Evolutionary conservation across 2,888 invertebrate species (phyloP), one percentile per base, ranked within the genome.

Genomic region (Linnaemya vulpina): DNA sequence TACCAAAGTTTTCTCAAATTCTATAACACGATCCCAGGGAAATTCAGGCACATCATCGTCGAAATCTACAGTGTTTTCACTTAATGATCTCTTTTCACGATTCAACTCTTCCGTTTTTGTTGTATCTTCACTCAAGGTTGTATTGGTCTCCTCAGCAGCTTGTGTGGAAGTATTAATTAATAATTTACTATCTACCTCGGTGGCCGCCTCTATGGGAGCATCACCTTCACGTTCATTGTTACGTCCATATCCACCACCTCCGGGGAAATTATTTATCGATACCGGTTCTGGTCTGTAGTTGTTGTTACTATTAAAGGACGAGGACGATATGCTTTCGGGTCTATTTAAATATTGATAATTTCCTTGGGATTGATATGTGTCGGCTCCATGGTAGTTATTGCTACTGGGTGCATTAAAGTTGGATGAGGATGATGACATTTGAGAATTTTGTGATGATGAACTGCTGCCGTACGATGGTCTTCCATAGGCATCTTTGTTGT

Each of bases 1-100:
- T 90, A 94, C 93, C 90, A 95, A 94, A 86, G 94, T 94, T 90
- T 94, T 93, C 88, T 95, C 94, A 89, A 96, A 93, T 91, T 96
- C 95, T 89, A 94, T 93, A 83, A 96, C 95, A 93, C 95, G 95
- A 91, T 95, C 94, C 96, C 96, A 96, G 75, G 97, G 97, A 91
- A 97, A 96, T 20, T 95, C 94, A 20, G 95, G 95, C 90, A 94
- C 92, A 49, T 90, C 88, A 53, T 87, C 86, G 13, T 88, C 88
- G 7, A 70, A 51, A 38, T 89, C 88, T 13, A 87, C 87, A 35
- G 83, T 86, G 17, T 87, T 78, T 68, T 87, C 83, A 17, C 83
- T 87, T 20, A 90, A 77, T 25, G 92, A 90, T 80, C 92, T 88
- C 83, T 89, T 90, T 60, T 88, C 88, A 76, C 89, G 87, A 78